Evolutionary conservation across 2,888 invertebrate genomes (phyloP).

Genomic region (Linyphia triangularis): DNA sequence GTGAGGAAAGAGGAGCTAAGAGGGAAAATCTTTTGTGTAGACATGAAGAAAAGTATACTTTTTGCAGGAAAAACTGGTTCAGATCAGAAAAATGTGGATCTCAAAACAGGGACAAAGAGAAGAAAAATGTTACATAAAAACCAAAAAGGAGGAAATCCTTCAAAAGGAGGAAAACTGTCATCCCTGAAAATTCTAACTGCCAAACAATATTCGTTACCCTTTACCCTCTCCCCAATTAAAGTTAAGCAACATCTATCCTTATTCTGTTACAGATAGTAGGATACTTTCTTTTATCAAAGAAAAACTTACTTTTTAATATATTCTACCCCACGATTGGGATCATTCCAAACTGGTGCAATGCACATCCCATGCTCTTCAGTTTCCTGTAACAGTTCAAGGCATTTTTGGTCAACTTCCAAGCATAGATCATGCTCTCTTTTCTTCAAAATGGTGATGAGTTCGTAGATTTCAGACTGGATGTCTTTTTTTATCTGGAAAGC

Average conservation of each 20-base stretch:
- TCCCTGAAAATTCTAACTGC: no score
- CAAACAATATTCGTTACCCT: no score
- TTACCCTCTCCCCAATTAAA: background rate
- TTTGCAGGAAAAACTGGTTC: no score
- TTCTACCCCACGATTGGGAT: background rate
- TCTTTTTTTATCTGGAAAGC: background rate
- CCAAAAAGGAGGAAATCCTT: no score
- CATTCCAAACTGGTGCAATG: background rate
- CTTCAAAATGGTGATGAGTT: background rate
- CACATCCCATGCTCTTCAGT: background rate
- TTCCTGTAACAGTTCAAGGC: background rate
- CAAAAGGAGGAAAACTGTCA: no score
- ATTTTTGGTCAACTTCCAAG: background rate
- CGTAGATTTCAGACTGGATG: background rate
- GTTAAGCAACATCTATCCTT: background rate
- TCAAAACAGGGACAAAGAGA: no score
- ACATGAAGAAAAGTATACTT: no score
- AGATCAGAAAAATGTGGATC: no score
- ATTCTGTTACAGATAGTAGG: background rate
- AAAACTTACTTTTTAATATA: background rate
- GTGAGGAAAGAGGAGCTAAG: no score
- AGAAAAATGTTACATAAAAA: no score
- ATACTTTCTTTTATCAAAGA: background rate
- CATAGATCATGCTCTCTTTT: slow-evolving; percentile 6
- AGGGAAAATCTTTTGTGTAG: no score